Conservation (phyloP, 2,113 vertebrate species). For the Perca schrenkii region DNA sequence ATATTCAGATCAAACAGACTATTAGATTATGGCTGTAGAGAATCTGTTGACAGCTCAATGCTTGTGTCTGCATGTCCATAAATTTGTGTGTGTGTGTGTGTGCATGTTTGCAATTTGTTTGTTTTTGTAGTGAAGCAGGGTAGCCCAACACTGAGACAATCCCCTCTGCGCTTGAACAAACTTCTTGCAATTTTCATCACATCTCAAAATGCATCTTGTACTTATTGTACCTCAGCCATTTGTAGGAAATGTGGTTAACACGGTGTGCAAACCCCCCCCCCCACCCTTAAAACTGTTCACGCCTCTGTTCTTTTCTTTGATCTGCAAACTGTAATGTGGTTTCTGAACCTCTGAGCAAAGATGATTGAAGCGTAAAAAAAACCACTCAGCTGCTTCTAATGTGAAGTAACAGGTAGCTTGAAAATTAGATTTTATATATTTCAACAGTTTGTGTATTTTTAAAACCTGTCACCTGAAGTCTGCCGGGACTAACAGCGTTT, state of each 20-base stretch:
- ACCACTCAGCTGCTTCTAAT: not conserved
- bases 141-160: conserved; percentile 2
- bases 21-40: conserved; percentile 44
- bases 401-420: conserved; percentile 8
- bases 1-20: conserved; percentile 62
- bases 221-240: not conserved
- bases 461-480: not conserved
- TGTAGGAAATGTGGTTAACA: conserved; percentile 12
- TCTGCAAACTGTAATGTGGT: not conserved
- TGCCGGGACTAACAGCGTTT: conserved; percentile 16
- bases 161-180: conserved; percentile 1
- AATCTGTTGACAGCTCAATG: conserved; percentile 16
- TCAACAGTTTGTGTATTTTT: not conserved
- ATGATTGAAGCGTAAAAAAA: conserved; percentile 22
- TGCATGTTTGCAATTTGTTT: not conserved
- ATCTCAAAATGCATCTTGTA: not conserved
- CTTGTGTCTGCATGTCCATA: not conserved
- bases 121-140: not conserved
- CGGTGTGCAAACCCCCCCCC: not conserved
- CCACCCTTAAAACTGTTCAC: not conserved
- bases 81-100: not conserved
- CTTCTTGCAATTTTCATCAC: not conserved
- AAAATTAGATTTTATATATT: not conserved
- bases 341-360: conserved; percentile 19
- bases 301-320: conserved; percentile 36